Evolutionary conservation across 37 sponge, comb jelly and placozoan genomes (phyloP).

Genomic region (Chondrilla cf. caribensis): DNA sequence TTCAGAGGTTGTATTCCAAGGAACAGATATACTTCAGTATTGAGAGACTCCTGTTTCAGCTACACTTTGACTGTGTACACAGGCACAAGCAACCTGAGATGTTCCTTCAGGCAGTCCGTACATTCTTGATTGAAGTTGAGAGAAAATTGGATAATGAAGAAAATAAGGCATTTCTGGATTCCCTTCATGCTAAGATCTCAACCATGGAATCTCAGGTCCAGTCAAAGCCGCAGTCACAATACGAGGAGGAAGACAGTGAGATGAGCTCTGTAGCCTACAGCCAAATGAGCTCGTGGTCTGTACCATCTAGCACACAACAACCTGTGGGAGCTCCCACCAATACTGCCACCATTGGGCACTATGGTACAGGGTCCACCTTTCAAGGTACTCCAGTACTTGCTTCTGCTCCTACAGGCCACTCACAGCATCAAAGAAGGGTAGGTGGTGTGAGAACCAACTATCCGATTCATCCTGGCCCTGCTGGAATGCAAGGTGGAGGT

Average conservation of each 20-base stretch:
- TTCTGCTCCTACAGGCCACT: neutral
- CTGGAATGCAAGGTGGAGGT: neutral
- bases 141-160: neutral
- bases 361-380: too few species aligned
- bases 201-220: neutral
- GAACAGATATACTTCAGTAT: neutral
- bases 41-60: constrained; percentile 10
- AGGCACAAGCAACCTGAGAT: neutral
- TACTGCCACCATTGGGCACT: too few species aligned
- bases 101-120: neutral
- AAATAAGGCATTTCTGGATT: neutral
- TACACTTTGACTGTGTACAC: constrained; percentile 25
- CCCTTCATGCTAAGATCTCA: neutral
- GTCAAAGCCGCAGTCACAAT: too few species aligned
- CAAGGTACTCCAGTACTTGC: neutral
- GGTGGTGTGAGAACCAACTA: neutral
- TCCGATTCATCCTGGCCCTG: neutral
- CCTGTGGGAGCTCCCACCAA: too few species aligned
- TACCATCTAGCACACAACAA: too few species aligned
- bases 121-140: neutral
- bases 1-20: neutral
- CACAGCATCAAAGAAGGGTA: neutral
- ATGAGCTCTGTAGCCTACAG: too few species aligned
- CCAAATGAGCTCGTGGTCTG: too few species aligned
- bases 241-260: too few species aligned